Base-by-base conservation (phyloP, 2,113 vertebrate genomes). In the Aramus guarauna region DNA sequence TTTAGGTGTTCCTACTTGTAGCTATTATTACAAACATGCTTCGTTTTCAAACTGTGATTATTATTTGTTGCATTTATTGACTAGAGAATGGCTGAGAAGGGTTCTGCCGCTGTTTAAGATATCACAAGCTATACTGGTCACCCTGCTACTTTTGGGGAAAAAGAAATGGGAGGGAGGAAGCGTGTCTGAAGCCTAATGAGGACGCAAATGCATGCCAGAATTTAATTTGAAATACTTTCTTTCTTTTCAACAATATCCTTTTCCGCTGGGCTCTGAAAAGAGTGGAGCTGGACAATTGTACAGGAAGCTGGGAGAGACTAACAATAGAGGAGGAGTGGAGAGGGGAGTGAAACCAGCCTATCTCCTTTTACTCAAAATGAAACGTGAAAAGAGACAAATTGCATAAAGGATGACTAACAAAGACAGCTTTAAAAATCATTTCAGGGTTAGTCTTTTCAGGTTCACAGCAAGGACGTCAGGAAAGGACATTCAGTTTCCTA, bases 301-400 rank as follows among this genome's bases (percentile, higher is more conserved):
- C 0, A 45, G 94, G 92, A 96, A 95, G 71, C 85, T 55, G 91
- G 91, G 89, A 79, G 85, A 68, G 89, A 39, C 62, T 52, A 76
- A 96, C 86, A 91, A 92, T 73, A 73, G 92, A 82, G 96, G 92
- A 90, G 88, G 88, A 95, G 95, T 37, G 55, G 80, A 74, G 76
- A n/a, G 58, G 56, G 85, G 84, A 91, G 48, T 36, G 77, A 45
- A 89, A 92, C 56, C 92, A 72, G 43, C 86, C 91, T 12, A 14
- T 43, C 91, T 78, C 64, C 80, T 94, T 69, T 21, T 43, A 32
- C 66, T 68, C 43, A 23, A 58, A 92, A 92, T n/a, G n/a, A 85
- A 95, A 95, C 15, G 48, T 8, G 82, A 90, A 96, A 91, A 91
- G 92, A 91, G 92, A 95, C 89, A 95, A 92, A 90, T 21, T 53